These are phyloP conservation scores for Oreortyx pictus DNA, from an alignment of 2,797 vertebrate genomes.

Conservation along the genomic window DNA sequence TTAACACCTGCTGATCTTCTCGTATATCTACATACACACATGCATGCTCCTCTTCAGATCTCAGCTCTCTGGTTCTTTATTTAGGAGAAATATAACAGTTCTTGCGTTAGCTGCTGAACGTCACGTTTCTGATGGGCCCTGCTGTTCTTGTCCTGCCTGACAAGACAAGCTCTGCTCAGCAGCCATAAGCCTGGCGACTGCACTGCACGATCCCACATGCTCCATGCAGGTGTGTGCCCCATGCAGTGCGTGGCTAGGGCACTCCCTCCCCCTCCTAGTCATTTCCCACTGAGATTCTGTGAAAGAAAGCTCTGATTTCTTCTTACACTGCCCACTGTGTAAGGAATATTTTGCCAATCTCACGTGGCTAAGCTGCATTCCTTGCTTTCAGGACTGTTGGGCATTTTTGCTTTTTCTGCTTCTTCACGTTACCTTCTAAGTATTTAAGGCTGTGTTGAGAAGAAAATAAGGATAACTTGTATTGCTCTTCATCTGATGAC, in stretches of 20 bases:
- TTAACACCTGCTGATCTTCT: neutral
- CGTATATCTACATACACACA: accelerated
- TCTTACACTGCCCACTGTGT: neutral
- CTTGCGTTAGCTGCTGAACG: accelerated
- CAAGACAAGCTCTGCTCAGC: neutral
- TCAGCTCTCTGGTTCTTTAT: neutral
- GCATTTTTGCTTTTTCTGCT: neutral
- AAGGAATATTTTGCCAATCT: neutral
- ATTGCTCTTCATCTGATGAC: accelerated
- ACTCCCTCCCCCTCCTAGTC: neutral
- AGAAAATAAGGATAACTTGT: neutral
- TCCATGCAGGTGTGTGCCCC: neutral
- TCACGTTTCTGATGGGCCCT: neutral
- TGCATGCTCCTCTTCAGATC: neutral
- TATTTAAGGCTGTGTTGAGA: neutral
- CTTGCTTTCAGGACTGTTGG: neutral
- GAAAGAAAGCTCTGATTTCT: neutral
- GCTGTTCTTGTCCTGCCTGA: neutral
- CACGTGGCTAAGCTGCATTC: accelerated
- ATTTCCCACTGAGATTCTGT: neutral
- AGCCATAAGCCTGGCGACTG: neutral
- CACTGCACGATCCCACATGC: accelerated
- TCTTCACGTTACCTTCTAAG: neutral
- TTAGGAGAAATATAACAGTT: neutral
- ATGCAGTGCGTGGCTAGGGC: neutral